Conservation (phyloP, 2,888 invertebrate species). For the Spodoptera picta region DNA sequence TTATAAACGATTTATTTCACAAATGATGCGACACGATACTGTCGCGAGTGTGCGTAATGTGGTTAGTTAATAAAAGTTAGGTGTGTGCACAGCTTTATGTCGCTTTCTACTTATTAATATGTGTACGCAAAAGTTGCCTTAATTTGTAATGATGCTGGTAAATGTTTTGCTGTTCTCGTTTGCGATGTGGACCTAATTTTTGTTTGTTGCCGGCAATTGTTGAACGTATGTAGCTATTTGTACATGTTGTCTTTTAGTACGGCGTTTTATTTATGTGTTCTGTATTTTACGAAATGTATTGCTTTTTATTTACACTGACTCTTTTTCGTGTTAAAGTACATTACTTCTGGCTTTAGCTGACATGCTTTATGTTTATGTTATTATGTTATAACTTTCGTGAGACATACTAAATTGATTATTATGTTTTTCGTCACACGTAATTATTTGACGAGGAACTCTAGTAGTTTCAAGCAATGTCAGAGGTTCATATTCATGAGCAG, state of each 20-base stretch:
- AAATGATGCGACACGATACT: slow-evolving; percentile 68
- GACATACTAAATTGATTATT: no score
- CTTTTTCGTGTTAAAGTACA: no score
- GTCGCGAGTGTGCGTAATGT: slow-evolving; percentile 48
- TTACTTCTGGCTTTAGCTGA: no score
- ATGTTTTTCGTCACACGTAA: no score
- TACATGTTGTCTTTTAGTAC: slow-evolving; percentile 2
- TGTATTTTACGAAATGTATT: no score
- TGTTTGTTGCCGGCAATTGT: not conserved
- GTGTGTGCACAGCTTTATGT: slow-evolving; percentile 11
- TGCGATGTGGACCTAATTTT: not conserved
- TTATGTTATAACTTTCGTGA: no score
- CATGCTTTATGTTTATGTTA: no score
- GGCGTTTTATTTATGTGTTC: no score
- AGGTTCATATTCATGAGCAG: no score
- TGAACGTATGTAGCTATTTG: not conserved
- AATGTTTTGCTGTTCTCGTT: not conserved
- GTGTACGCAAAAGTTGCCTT: slow-evolving; percentile 2
- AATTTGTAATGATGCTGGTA: slow-evolving; percentile 7
- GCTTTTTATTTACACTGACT: no score
- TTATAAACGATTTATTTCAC: slow-evolving; percentile 87
- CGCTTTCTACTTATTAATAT: slow-evolving; percentile 7
- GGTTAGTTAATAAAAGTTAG: slow-evolving; percentile 52
- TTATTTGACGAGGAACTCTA: no score
- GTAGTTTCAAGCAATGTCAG: no score